Evolutionary conservation across 2,888 invertebrate species (phyloP), one percentile per base, ranked within the genome.

Genomic region (Pandemis heparana): DNA sequence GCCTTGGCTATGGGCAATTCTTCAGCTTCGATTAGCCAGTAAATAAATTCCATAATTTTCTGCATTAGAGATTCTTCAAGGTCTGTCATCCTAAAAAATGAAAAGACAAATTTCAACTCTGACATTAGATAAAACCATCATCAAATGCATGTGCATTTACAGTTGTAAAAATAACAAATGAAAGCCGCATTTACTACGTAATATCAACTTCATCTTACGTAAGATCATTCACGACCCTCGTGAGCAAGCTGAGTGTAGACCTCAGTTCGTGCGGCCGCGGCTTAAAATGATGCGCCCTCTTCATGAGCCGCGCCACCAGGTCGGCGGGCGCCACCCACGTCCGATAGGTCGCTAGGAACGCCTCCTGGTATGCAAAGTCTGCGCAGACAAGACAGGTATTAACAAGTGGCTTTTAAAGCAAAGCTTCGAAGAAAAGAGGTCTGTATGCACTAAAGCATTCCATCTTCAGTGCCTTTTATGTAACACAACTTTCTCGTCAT

Each of bases 281-380:
- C 9, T 89, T 84, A 82, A 95, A 87, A 96, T 96, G 94, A 95
- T 97, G 82, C 96, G 96, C 92, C 78, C 94, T 89, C 85, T 97
- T 96, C 85, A 98, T 96, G 72, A 99, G 94, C 85, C 99, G 98
- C 84, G 96, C 96, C 79, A 99, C 96, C 79, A 99, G 95, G 79
- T 97, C 97, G 83, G 96, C 93, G 38, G 99, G 98, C 75, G 97
- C 95, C 87, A 99, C 97, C 95, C 99, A 99, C 76, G 99, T 99
- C 81, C 99, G 96, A 94, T 99, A 99, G 75, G 99, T 99, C 70
- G 99, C 98, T 81, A 99, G 96, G 94, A 99, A 99, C 78, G 99
- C 99, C 95, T 99, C 99, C 95, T 98, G 98, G 94, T 98, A 99
- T 90, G 98, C 96, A 92, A 98, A 97, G 92, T 98, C 98, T 98